Base-by-base conservation (phyloP, 37 sponge, comb jelly and placozoan genomes). In the Oscarella lobularis region DNA sequence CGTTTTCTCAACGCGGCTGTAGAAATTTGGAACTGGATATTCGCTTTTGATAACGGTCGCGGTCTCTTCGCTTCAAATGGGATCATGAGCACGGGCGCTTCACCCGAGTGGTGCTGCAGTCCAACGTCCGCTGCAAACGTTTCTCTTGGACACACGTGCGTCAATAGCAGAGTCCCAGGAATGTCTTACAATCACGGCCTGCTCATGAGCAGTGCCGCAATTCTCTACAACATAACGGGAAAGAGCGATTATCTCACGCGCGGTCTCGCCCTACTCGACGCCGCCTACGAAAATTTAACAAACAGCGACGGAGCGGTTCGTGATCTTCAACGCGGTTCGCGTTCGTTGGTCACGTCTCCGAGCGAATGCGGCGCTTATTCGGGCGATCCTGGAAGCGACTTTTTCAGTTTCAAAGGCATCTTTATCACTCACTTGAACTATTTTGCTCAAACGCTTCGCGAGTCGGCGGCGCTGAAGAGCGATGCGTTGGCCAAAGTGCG, bases 151-250 rank as follows among this genome's bases (percentile, higher is more conserved):
- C n/a, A n/a, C n/a, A n/a, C n/a, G n/a, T 48, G 60, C 20, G 60
- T 20, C 60, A 48, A 48, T 48, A 48, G 66, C 5, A 77, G 37
- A 27, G 5, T 71, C 65, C 66, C 83, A 0, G 83, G 83, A 3
- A 83, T 77, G 2, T 83, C 83, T 6, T 83, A 83, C 38, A 83
- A 83, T 38, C 83, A 83, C 40, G 83, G 83, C 2, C 31, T 83
- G 2, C 67, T 83, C 60, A 60, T 83, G 67, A 83, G 83, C 73
- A 33, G 77, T 35, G 37, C 83, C 31, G 83, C 83, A 60, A 74
- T 72, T 66, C 75, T 83, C 2, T 83, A 83, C 74, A 31, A 38
- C 31, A 36, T 76, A 0, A 83, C 83, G 32, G 79, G 78, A 32
- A 77, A 83, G 29, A 4, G 31, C n/a, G 74, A 27, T 3, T 82